Conservation (phyloP, 2,888 invertebrate species). For the Tachina lurida region DNA sequence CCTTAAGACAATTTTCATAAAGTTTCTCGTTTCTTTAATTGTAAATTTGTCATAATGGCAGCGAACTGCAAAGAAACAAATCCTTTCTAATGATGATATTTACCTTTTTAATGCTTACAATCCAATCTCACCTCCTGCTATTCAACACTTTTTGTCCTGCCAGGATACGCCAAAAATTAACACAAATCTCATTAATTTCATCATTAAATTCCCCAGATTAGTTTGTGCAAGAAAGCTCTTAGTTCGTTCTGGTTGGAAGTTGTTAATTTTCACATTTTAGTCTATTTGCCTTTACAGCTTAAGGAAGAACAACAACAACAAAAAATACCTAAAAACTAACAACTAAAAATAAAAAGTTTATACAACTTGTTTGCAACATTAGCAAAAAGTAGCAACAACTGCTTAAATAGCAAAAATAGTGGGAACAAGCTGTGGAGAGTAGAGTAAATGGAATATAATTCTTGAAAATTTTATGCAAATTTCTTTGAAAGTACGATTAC, state of each 20-base stretch:
- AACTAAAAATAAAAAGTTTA: slow-evolving; percentile 33
- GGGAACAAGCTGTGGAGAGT: background rate
- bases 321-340: background rate
- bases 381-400: slow-evolving; percentile 49
- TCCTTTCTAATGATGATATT: slow-evolving; percentile 45
- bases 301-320: background rate
- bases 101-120: slow-evolving; percentile 27
- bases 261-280: slow-evolving; percentile 61
- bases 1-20: background rate
- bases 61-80: background rate
- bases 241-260: slow-evolving; percentile 40
- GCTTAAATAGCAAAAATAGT: slow-evolving; percentile 25
- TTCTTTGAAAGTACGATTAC: slow-evolving; percentile 26
- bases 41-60: slow-evolving; percentile 10
- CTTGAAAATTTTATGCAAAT: slow-evolving; percentile 52
- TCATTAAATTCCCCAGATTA: slow-evolving; percentile 72
- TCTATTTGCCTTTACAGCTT: slow-evolving; percentile 16
- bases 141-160: background rate
- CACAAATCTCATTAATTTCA: slow-evolving; percentile 74
- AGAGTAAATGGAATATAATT: slow-evolving; percentile 29
- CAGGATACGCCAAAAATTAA: slow-evolving; percentile 60
- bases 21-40: background rate
- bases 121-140: background rate
- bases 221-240: slow-evolving; percentile 46
- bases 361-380: slow-evolving; percentile 36